Evolutionary conservation across 2,888 invertebrate species (phyloP), one percentile per base, ranked within the genome.

Genomic region (Pyrrhosoma nymphula): DNA sequence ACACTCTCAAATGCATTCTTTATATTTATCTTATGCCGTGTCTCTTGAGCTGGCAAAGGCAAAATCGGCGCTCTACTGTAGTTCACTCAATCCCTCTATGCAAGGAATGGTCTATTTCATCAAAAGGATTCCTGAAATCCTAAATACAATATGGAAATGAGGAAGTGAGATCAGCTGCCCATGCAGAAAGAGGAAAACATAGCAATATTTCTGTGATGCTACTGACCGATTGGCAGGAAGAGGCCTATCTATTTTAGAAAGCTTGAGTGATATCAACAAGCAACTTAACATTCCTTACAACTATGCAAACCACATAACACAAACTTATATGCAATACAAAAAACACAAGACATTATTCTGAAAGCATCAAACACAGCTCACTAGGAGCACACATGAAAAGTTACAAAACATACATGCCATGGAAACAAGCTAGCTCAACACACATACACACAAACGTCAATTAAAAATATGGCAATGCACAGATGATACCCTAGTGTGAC

Each of bases 401-500:
- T 91, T 20, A 20, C 60, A 30, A 35, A 30, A 55, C 26, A 90
- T 23, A 56, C 95, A 88, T 88, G 88, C 93, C 26, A 93, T 35
- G 26, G 35, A 26, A 63, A 23, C 35, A 93, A 93, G 93, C 93
- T 26, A 93, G 93, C 93, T 26, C 30, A 39, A 60, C 60, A 91
- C 35, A 69, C 47, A 93, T 30, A 91, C 10, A 63, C 4, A 39
- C 35, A 60, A 8, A 93, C 30, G 60, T 30, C 47, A 93, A 56
- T 88, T 14, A 88, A 16, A 0, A 95, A 23, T 30, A 35, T 30
- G 56, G 35, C 14, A 91, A 69, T 23, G 20, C 10, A 93, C 23
- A 90, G 20, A n/a, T 89, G n/a, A 56, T 55, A 56, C 26, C 47
- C 89, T 55, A 56, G 8, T 30, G 35, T 0, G 18, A 90, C 90